These are phyloP conservation scores for Monodelphis domestica DNA, from an alignment of 2,797 vertebrate species.

Conservation along the genomic window DNA sequence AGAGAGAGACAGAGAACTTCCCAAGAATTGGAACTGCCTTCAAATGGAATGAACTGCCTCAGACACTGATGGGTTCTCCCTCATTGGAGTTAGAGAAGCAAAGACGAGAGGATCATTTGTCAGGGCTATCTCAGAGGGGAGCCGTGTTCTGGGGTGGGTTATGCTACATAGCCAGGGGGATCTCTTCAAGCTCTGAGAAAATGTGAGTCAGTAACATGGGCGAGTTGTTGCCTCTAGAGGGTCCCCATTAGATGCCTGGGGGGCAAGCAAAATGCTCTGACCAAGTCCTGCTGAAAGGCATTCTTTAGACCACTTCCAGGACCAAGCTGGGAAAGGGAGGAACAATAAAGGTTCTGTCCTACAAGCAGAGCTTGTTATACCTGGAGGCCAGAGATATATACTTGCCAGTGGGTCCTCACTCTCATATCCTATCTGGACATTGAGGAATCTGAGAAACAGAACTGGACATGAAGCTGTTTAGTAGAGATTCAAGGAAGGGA, in stretches of 20 bases:
- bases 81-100: background rate
- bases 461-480: background rate
- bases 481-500: background rate
- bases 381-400: background rate
- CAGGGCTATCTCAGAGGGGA: background rate
- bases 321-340: background rate
- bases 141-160: background rate
- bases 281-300: background rate
- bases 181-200: background rate
- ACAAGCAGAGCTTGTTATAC: background rate
- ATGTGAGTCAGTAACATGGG: background rate
- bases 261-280: background rate
- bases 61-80: background rate
- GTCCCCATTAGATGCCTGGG: background rate
- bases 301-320: background rate
- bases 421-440: background rate
- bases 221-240: background rate
- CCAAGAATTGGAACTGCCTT: background rate
- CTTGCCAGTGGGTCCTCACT: background rate
- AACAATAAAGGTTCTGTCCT: background rate
- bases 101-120: background rate
- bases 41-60: background rate
- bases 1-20: too few relatives aligned
- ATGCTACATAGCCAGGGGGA: background rate
- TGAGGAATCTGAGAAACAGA: background rate